Evolutionary conservation across 2,888 invertebrate genomes (phyloP), one percentile per base, ranked within the genome.

Genomic region (Troides helena): DNA sequence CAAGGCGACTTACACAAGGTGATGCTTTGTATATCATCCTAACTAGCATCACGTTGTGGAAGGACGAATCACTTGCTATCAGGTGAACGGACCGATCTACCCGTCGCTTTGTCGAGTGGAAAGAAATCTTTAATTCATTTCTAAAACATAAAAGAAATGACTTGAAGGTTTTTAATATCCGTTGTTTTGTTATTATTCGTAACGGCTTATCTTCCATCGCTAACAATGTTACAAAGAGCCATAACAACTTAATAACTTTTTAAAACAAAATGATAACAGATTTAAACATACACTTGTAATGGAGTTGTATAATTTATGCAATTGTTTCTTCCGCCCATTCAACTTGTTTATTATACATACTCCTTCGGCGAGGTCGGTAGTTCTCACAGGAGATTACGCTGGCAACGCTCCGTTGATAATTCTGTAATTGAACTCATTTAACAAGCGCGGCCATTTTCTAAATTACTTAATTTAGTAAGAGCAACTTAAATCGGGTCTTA

Each of bases 341-440:
- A 65, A 65, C 56, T 12, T 62, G 62, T 65, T 69, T 66, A 23
- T 62, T 62, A 66, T 65, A 66, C 62, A 69, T 21, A 57, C 62
- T 39, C 10, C 43, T 62, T 62, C 57, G 36, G 62, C 58, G 62
- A 66, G 53, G 58, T 67, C 43, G 60, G 67, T 67, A 70, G 70
- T 70, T 70, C 70, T 70, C 70, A 70, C 67, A 67, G 65, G 65
- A 69, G 65, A 69, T 69, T 65, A 69, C 53, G 64, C 61, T 61
- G 64, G 70, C 64, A 70, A 70, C 63, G 70, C 67, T 70, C 21
- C 12, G 62, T 60, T 67, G 67, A 70, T 70, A 67, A 70, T 70
- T 67, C 67, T 59, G 39, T 70, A 63, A 70, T 63, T 70, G 67
- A 14, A 14, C 60, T 62, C 63, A 64, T 67, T 70, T 70, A 70